phyloP scores from a whole-genome alignment of 2,797 vertebrate genomes.

The Erpetoichthys calabaricus region DNA sequence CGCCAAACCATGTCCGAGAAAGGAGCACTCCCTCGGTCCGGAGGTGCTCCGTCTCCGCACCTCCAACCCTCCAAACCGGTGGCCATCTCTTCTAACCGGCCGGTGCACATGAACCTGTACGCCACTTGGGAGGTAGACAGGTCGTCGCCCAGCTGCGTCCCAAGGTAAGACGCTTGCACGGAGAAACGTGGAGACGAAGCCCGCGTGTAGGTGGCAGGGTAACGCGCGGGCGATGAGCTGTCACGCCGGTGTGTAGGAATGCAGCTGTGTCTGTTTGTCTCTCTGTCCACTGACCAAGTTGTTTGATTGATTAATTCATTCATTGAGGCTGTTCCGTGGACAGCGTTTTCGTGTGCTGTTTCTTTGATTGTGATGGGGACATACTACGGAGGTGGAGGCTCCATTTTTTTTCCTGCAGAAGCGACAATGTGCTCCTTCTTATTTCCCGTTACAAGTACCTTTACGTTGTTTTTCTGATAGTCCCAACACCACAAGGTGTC shows the following conservation, averaged over 20 bases:
- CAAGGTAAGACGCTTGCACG: conserved; percentile 49
- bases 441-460: too few species aligned
- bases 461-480: too few species aligned
- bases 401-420: too few species aligned
- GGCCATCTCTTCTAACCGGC: conserved; percentile 58
- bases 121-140: conserved; percentile 89
- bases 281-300: too few species aligned
- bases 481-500: too few species aligned
- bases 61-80: conserved; percentile 60
- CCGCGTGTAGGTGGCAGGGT: neutral
- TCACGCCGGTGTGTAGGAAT: neutral
- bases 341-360: too few species aligned
- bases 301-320: too few species aligned
- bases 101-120: conserved; percentile 87
- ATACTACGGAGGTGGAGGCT: too few species aligned
- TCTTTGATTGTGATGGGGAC: too few species aligned
- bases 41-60: conserved; percentile 55
- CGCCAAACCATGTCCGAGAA: conserved; percentile 50
- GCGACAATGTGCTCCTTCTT: too few species aligned
- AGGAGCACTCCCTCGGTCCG: conserved; percentile 58
- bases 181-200: neutral
- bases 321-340: too few species aligned
- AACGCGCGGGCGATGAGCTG: neutral
- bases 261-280: too few species aligned
- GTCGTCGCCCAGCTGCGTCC: conserved; percentile 81